Evolutionary conservation across 92 coral and sea anemone species (phyloP).

Genomic region (Zoanthus sansibaricus): DNA sequence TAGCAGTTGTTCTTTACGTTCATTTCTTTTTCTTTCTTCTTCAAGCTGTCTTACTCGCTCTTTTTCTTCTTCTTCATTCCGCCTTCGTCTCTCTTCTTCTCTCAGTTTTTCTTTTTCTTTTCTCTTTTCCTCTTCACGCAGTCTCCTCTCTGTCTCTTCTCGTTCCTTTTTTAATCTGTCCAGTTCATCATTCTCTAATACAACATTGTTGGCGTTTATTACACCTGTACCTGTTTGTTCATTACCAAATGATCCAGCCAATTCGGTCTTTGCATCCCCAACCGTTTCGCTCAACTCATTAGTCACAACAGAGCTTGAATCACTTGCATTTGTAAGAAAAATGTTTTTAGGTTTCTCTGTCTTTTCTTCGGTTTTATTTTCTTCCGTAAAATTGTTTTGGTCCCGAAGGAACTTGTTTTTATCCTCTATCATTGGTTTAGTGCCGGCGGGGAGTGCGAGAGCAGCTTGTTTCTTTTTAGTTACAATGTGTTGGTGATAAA

Average conservation of each 20-base stretch:
- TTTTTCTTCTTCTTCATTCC: constrained; percentile 59
- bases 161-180: constrained; percentile 46
- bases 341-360: constrained; percentile 62
- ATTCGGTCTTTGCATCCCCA: not conserved
- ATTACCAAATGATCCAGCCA: not conserved
- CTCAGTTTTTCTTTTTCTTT: constrained; percentile 39
- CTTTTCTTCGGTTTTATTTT: constrained; percentile 40
- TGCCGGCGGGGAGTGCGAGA: constrained; percentile 72
- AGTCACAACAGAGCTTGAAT: constrained; percentile 68
- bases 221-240: not conserved
- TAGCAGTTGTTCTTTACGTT: constrained; percentile 59
- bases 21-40: constrained; percentile 60
- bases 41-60: constrained; percentile 50
- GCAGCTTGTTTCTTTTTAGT: constrained; percentile 76
- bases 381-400: constrained; percentile 18
- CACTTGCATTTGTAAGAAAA: constrained; percentile 80
- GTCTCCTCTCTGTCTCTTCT: constrained; percentile 47
- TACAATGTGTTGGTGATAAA: constrained; percentile 87
- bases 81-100: constrained; percentile 59
- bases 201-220: not conserved
- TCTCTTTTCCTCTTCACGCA: constrained; percentile 58
- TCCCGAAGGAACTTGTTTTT: constrained; percentile 4
- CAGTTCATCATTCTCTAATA: constrained; percentile 28
- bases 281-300: constrained; percentile 32
- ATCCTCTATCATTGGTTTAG: constrained; percentile 18